A percentile compares a stretch with the other conserved stretches of the same genome.
phyloP scores from a whole-genome alignment of 1,140 invertebrate species.

The Drosophila ambigua region DNA sequence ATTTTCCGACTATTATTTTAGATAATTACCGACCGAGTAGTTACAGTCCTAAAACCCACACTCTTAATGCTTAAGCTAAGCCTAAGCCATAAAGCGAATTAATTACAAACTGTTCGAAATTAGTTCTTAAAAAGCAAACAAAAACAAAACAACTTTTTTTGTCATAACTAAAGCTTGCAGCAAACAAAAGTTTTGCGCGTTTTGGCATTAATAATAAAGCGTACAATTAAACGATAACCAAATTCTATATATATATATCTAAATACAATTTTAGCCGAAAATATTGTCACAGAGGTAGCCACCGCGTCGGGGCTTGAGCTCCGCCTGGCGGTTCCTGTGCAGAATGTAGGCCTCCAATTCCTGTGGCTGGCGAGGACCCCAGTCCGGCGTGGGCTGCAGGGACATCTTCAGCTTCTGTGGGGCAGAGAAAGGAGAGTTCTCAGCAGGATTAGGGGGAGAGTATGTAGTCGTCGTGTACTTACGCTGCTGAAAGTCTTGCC shows the following conservation, averaged over 20 bases:
- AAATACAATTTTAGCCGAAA: constrained; percentile 44
- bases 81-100: constrained; percentile 44
- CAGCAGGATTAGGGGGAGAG: background rate
- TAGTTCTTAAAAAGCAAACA: no score
- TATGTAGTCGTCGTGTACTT: constrained; percentile 1
- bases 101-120: constrained; percentile 51
- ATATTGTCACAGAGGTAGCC: constrained; percentile 63
- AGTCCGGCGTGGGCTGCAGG: constrained; percentile 57
- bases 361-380: constrained; percentile 67
- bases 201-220: constrained; percentile 63
- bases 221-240: constrained; percentile 29
- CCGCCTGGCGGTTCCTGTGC: constrained; percentile 36
- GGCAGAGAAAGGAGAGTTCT: background rate
- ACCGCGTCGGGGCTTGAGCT: constrained; percentile 21
- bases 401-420: constrained; percentile 55
- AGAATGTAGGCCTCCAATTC: constrained; percentile 59
- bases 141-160: constrained; percentile 35
- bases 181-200: constrained; percentile 36
- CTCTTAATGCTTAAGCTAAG: constrained; percentile 51
- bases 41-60: constrained; percentile 32
- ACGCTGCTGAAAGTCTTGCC: constrained; percentile 56
- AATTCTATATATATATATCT: background rate
- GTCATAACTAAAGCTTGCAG: constrained; percentile 63
- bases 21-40: constrained; percentile 5
- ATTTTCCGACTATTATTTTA: constrained; percentile 6